Base-by-base conservation (phyloP, 2,888 invertebrate genomes). In the Drosophila phalerata region DNA sequence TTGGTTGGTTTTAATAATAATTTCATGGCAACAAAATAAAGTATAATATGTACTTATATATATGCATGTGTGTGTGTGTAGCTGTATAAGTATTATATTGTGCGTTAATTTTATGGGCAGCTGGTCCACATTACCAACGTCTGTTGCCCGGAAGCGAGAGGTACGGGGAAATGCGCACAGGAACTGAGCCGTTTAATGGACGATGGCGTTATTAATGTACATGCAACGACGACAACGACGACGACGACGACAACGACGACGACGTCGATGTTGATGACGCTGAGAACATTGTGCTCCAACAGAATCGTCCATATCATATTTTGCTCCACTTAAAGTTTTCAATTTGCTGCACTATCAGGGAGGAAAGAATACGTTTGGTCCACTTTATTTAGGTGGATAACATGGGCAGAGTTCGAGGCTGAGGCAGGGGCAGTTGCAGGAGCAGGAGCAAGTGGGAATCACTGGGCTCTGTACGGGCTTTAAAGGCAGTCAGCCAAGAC, bases 101-200 rank as follows among this genome's bases (percentile, higher is more conserved):
- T 77, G 79, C 81, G 73, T 83, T 87, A 82, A 85, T 85, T 85
- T 81, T 73, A 79, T 79, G 77, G 77, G 70, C 85, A 81, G 79
- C 77, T 80, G 81, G 48, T 69, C 61, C 62, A 55, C 61, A 69
- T 79, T 72, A 62, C 67, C 58, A 69, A 67, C 73, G 61, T 66
- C 69, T 77, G 73, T 64, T 76, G 37, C 15, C 67, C 45, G 63
- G 60, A 62, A 55, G 49, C 22, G 19, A 1, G 10, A 8, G 25
- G 22, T 11, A 34, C 4, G 3, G 5, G 47, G 28, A 43, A 30
- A 49, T 57, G 51, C 13, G 52, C 6, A 55, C 75, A 63, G 77
- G 66, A 69, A 68, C 73, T 66, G 82, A 70, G 68, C 77, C 78
- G 77, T 69, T 81, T 86, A 84, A 80, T 83, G 86, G 73, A 74